Evolutionary conservation across 2,797 vertebrate genomes (phyloP), one percentile per base, ranked within the genome.

Genomic region (Aselliscus stoliczkanus): DNA sequence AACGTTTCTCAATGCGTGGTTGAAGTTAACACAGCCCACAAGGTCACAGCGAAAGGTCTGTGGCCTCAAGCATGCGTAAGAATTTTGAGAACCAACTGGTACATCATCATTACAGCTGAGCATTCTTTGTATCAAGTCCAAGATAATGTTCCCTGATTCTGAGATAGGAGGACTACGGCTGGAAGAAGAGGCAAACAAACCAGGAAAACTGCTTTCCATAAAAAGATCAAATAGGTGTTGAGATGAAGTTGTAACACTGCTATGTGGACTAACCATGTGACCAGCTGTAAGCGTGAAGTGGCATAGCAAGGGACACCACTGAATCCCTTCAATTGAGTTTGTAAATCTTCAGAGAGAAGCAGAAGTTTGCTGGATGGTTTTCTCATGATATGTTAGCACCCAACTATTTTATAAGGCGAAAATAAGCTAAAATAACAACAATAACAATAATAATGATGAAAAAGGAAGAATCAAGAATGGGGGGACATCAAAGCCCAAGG

Each of bases 331-430:
- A 17, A 31, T 0, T 13, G 37, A 44, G 65, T 50, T 10, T 39
- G 17, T 5, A 23, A 44, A 82, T 31, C 47, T 58, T 70, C 39
- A 60, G 69, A 72, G 87, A 79, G 27, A 84, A 87, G 44, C 34
- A 2, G 8, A 69, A 6, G 10, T 58, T 67, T 73, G 20, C 56
- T 27, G 34, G 62, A 13, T 64, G 47, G 34, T n/a, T 77, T 92
- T 47, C 67, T 89, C 18, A n/a, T 50, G n/a, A 2, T 44, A 56
- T 11, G 14, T 37, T 64, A 58, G 21, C 9, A 21, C 15, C 34
- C 18, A 52, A n/a, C 25, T 77, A 67, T 91, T 88, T 47, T 69
- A 69, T 9, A 73, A 56, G 34, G 75, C 11, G 29, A 96, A 96
- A 69, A 62, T n/a, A 70, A 86, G 37, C 20, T 52, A 67, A 97